Base-by-base conservation (phyloP, 1,140 invertebrate genomes). In the Drusus annulatus region DNA sequence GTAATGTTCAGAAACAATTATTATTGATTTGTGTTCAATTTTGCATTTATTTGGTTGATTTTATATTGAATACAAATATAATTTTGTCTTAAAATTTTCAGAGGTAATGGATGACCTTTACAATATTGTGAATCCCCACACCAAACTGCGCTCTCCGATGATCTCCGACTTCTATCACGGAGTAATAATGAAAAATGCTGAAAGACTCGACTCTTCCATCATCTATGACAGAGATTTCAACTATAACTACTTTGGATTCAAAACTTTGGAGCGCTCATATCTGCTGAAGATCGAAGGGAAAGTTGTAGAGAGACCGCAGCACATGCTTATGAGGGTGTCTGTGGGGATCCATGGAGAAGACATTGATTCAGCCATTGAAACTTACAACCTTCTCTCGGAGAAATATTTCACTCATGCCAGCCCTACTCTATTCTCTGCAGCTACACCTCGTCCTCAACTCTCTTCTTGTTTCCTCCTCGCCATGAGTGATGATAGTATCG, bases 191-290 rank as follows among this genome's bases (percentile, higher is more conserved):
- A 92, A 95, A 31, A 93, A 99, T 90, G 94, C 96, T 31, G 96
- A 98, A 76, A 91, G 91, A 85, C 87, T 99, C 0, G 98, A 99
- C 89, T 98, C 97, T n/a, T 94, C 97, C 3, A 98, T 99, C 84
- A 96, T 99, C 68, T 99, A 99, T 89, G 97, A 99, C 85, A 92
- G 98, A 83, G 99, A 99, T 90, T 99, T 97, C 86, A 94, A 92
- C 76, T 99, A 99, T 87, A 98, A 98, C 87, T 99, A 98, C 87
- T 99, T 99, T 93, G 98, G 98, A 51, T 99, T 99, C 85, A 99
- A 99, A 91, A 99, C 98, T 4, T 89, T 99, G 63, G 98, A 99
- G 86, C 91, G 96, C 80, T 98, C 97, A 1, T 99, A 99, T 87
- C 90, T 99, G 68, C 87, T 99, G 21, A 98, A 97, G 88, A 97